These are phyloP conservation scores for Drosophila parthenogenetica DNA, from an alignment of 2,888 invertebrate genomes.

Conservation along the genomic window DNA sequence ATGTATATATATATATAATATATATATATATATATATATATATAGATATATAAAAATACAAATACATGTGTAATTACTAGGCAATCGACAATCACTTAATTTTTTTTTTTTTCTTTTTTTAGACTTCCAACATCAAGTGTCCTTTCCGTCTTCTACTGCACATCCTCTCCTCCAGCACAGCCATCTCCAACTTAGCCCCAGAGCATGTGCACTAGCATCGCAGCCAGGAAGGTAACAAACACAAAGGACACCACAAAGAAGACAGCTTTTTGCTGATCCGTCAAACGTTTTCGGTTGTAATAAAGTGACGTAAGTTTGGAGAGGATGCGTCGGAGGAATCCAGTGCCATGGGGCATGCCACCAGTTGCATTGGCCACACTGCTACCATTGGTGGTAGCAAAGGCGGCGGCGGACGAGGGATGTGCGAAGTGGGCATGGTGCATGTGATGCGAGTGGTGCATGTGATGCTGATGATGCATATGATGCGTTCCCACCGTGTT, in stretches of 20 bases:
- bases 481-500: constrained; percentile 45
- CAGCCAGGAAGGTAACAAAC: constrained; percentile 83
- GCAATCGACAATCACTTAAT: constrained; percentile 46
- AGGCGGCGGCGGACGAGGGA: constrained; percentile 30
- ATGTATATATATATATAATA: constrained; percentile 54
- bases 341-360: constrained; percentile 72
- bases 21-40: constrained; percentile 53
- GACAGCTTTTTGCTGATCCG: constrained; percentile 84
- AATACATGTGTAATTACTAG: constrained; percentile 53
- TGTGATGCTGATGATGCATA: constrained; percentile 67
- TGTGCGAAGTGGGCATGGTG: constrained; percentile 63
- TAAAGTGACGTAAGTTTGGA: constrained; percentile 81
- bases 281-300: constrained; percentile 83
- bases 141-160: constrained; percentile 3
- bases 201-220: constrained; percentile 83
- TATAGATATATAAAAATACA: constrained; percentile 54
- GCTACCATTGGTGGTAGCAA: constrained; percentile 8
- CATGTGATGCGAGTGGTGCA: constrained; percentile 73
- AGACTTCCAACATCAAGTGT: constrained; percentile 49
- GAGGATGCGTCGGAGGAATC: constrained; percentile 85
- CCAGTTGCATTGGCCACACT: constrained; percentile 10
- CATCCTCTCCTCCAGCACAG: neutral
- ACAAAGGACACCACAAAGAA: constrained; percentile 84
- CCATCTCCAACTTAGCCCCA: constrained; percentile 49
- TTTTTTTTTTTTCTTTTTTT: no score